Base-by-base conservation (phyloP, 2,888 invertebrate species). In the Baccha elongata region DNA sequence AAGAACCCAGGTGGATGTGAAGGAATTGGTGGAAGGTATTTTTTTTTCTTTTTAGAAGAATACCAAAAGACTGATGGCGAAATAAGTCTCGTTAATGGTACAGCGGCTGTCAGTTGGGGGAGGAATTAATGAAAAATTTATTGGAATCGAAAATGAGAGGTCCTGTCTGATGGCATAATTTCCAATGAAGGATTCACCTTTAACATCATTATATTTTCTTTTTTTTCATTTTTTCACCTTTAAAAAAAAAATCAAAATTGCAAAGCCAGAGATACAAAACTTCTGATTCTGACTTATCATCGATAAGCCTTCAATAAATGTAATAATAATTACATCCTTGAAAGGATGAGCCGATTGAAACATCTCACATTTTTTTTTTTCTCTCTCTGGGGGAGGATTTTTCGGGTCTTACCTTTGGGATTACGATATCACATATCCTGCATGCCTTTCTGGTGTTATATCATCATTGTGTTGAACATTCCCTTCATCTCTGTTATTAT, bases 51-150 rank as follows among this genome's bases (percentile, higher is more conserved):
- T n/a, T n/a, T n/a, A n/a, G 42, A 15, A 32, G n/a, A n/a, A 11
- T 44, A 23, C 40, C 46, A n/a, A 40, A 26, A 52, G 65, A 62
- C 76, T 76, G 76, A 76, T 76, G 81, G 53, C 29, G 53, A 76
- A 81, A 76, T 81, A 81, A 81, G 81, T 76, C 81, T 72, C 65
- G 71, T 81, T 76, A 76, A 76, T 81, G 60, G 75, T 76, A 81
- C 81, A 81, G 65, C 65, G 65, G 69, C 76, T 76, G 81, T 81
- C 81, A 80, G 80, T 50, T 35, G 72, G 58, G n/a, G 64, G 48
- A 29, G 46, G 60, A 80, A 81, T 81, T 81, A 81, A 81, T 81
- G 81, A 76, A 81, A 67, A 76, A 81, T 81, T 76, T 76, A 81
- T 81, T 81, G 67, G 65, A 58, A 76, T 71, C 76, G 60, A 81